Base-by-base conservation (phyloP, 2,888 invertebrate species). In the Dorcus parallelipipedus region DNA sequence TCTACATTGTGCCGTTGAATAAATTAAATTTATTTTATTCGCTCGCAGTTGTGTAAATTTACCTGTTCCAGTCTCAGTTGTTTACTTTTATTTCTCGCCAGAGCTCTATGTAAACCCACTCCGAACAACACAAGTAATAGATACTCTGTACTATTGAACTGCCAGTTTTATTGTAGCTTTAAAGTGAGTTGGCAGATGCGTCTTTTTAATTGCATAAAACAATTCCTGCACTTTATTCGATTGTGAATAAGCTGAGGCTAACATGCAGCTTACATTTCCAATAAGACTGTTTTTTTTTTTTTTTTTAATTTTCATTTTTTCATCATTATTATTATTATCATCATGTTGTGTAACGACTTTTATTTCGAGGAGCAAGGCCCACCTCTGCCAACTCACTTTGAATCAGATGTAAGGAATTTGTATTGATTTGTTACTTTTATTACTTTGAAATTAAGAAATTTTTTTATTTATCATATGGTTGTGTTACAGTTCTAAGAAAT, bases 21-120 rank as follows among this genome's bases (percentile, higher is more conserved):
- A 64, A 64, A 64, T 58, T 64, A 59, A 59, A 56, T 59, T 62
- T 62, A 59, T 61, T 63, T 65, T 64, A 61, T 57, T 56, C 54
- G 60, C 59, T 56, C 54, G 62, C 60, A 52, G 50, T 58, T 55
- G 48, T 57, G 57, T 64, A 56, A 53, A 59, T 60, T 60, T 50
- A 52, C 57, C 59, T 60, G 56, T 55, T 58, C 59, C 60, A 52
- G 52, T 38, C 9, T n/a, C 45, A 20, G 45, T 45, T 23, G 9
- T 14, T 41, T 14, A 41, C 41, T 14, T 45, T 45, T 45, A 23
- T 45, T 45, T 20, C 9, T 33, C 26, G 26, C 26, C 26, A 33
- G 26, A 33, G 26, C 26, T 6, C 6, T 33, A 3, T 33, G 26
- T 33, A 6, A 33, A 33, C 26, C 26, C 26, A 33, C 26, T 33